These are phyloP conservation scores for Cranoglanis bouderius DNA, from an alignment of 2,113 vertebrate genomes.

Conservation along the genomic window DNA sequence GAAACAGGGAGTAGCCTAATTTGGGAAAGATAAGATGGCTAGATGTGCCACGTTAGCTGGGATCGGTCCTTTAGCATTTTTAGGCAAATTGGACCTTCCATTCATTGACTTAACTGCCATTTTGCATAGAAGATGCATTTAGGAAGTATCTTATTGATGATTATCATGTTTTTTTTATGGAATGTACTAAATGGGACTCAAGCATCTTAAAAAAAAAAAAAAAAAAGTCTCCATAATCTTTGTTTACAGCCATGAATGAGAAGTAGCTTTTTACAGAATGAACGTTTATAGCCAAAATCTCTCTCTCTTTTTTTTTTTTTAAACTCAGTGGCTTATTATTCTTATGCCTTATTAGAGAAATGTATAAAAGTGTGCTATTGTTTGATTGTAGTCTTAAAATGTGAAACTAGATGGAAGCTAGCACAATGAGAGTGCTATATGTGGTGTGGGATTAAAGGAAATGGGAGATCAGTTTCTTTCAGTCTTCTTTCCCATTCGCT, in stretches of 20 bases:
- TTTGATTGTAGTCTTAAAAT: conserved; percentile 52
- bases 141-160: conserved; percentile 35
- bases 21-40: conserved; percentile 22
- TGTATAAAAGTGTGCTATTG: conserved; percentile 47
- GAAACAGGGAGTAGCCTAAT: conserved; percentile 26
- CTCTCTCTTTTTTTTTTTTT: neutral
- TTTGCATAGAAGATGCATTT: conserved; percentile 45
- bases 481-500: conserved; percentile 53
- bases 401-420: conserved; percentile 51
- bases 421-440: conserved; percentile 36
- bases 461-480: conserved; percentile 61
- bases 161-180: conserved; percentile 31
- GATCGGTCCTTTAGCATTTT: conserved; percentile 19
- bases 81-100: conserved; percentile 19
- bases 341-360: conserved; percentile 51
- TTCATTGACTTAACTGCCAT: conserved; percentile 51
- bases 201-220: conserved; percentile 15
- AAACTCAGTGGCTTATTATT: conserved; percentile 39
- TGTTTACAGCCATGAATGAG: conserved; percentile 50
- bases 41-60: conserved; percentile 28
- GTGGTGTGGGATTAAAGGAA: conserved; percentile 36
- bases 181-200: conserved; percentile 45
- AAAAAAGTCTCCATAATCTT: conserved; percentile 28
- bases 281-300: conserved; percentile 51
- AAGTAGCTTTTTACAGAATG: conserved; percentile 44